A percentile compares a stretch with the other conserved stretches of the same genome.
Evolutionary conservation across 2,113 vertebrate species (phyloP).

Genomic region (Salvelinus fontinalis): DNA sequence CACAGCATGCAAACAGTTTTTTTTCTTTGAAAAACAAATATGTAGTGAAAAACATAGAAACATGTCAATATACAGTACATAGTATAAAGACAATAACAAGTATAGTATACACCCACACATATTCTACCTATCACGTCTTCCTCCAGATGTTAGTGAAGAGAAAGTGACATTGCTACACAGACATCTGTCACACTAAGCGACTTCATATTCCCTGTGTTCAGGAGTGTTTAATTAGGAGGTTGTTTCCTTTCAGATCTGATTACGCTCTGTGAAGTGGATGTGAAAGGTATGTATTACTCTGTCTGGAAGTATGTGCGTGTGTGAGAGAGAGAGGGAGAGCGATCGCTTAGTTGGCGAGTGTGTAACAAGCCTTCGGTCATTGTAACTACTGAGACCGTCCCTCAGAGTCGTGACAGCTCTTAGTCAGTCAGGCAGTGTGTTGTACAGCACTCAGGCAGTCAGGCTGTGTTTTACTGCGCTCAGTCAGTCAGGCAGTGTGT

Average conservation of each 20-base stretch:
- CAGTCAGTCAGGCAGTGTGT: no score
- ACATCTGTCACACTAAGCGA: constrained; percentile 1
- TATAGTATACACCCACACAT: neutral
- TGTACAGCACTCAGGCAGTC: no score
- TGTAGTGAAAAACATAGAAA: neutral
- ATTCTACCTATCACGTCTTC: neutral
- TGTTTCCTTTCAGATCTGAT: constrained; percentile 5
- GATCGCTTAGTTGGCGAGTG: neutral
- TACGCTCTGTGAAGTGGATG: neutral
- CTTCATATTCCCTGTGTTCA: neutral
- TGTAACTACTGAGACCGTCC: neutral
- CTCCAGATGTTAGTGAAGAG: neutral
- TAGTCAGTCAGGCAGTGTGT: no score
- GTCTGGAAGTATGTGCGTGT: no score
- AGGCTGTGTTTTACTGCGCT: no score
- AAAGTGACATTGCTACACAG: neutral
- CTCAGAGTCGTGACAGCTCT: neutral
- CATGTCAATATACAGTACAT: neutral
- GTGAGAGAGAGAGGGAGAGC: neutral
- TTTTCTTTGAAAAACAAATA: no score
- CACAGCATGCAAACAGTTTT: no score
- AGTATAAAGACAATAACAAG: neutral
- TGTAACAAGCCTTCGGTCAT: neutral
- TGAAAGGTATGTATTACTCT: neutral
- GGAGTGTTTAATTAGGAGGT: neutral